Conservation (phyloP, 2,797 vertebrate species). For the Menidia menidia region DNA sequence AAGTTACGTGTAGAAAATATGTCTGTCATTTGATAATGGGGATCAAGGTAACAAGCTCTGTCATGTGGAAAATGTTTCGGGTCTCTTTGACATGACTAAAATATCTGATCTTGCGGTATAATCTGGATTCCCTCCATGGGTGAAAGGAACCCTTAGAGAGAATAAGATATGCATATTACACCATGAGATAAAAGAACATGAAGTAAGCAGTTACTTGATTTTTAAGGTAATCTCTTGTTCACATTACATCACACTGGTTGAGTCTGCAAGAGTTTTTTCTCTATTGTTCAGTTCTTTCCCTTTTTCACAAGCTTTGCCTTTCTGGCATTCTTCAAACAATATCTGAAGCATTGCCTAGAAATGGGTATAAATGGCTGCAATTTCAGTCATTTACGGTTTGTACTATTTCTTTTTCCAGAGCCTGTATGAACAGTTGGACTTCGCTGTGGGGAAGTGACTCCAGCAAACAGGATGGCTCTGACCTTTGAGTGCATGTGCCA, state of each 20-base stretch:
- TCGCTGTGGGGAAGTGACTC: constrained; percentile 38
- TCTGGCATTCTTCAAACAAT: constrained; percentile 5
- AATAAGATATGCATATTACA: neutral
- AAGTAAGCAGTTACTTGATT: neutral
- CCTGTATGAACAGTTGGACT: constrained; percentile 27
- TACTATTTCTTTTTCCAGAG: constrained; percentile 26
- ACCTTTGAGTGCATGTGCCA: constrained; percentile 60
- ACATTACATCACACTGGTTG: neutral
- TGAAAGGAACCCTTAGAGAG: neutral
- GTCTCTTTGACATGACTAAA: too few species aligned
- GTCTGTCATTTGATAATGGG: too few species aligned
- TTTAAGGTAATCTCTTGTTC: neutral
- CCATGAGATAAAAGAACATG: neutral
- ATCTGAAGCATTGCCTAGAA: constrained; percentile 13
- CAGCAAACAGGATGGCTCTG: constrained; percentile 36
- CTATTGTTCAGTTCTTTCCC: neutral
- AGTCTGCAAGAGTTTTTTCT: neutral
- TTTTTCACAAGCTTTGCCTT: constrained; percentile 10
- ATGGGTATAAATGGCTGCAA: neutral
- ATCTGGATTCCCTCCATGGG: too few species aligned
- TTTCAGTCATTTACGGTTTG: constrained; percentile 20
- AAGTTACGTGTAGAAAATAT: too few species aligned
- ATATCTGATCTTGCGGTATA: too few species aligned
- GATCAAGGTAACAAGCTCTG: too few species aligned
- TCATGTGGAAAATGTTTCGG: too few species aligned